phyloP scores from a whole-genome alignment of 2,797 vertebrate species.

The Triplophysa yarkandensis region DNA sequence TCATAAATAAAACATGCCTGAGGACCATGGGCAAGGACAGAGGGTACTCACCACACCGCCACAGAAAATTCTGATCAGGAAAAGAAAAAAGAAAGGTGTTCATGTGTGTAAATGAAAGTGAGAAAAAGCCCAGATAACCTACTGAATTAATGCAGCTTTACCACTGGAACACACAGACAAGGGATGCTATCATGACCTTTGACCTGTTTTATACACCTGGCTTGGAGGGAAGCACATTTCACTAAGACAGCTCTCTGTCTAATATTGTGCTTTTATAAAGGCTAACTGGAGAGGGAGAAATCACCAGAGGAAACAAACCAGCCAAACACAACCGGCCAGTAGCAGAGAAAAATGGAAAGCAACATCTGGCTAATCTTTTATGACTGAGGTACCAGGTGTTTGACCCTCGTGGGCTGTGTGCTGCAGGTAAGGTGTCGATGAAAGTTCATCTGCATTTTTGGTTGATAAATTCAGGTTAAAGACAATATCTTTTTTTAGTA shows the following conservation, averaged over 20 bases:
- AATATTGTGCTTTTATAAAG: conserved; percentile 17
- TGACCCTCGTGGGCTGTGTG: background rate
- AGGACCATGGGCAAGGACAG: conserved; percentile 57
- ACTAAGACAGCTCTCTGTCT: conserved; percentile 9
- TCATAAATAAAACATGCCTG: conserved; percentile 74
- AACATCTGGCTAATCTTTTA: conserved; percentile 27
- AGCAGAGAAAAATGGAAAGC: conserved; percentile 19
- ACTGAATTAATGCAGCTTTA: conserved; percentile 41
- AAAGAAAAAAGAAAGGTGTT: conserved; percentile 32
- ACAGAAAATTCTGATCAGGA: conserved; percentile 46
- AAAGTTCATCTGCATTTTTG: background rate
- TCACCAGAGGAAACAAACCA: conserved; percentile 16
- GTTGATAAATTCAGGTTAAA: background rate
- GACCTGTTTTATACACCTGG: conserved; percentile 37
- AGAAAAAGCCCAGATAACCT: conserved; percentile 26
- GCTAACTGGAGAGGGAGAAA: background rate
- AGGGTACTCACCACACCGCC: conserved; percentile 56
- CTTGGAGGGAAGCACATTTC: conserved; percentile 9
- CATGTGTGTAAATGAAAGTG: conserved; percentile 15
- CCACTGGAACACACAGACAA: conserved; percentile 12
- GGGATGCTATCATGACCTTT: conserved; percentile 29
- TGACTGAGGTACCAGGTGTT: conserved; percentile 17
- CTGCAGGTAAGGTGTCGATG: conserved; percentile 5
- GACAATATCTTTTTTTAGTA: background rate
- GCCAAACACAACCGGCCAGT: conserved; percentile 6